These are phyloP conservation scores for Heliconius eleuchia DNA, from an alignment of 1,140 invertebrate genomes.

Conservation along the genomic window DNA sequence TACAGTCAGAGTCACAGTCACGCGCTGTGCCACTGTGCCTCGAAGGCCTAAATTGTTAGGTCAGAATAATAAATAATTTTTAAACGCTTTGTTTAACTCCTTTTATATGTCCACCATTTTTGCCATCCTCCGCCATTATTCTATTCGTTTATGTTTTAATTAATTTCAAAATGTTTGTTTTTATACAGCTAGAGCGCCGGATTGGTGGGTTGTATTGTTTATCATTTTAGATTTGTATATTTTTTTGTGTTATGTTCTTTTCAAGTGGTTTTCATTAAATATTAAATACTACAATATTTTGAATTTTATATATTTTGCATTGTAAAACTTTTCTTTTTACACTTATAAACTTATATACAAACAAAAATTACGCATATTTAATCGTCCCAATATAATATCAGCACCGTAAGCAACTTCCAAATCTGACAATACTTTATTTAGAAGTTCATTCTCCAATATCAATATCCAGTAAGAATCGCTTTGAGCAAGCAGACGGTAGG, in stretches of 20 bases:
- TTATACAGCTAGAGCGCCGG: no score
- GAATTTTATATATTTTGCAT: no score
- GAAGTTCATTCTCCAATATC: conserved; percentile 39
- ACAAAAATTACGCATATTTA: neutral
- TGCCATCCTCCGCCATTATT: neutral
- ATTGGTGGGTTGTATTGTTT: neutral
- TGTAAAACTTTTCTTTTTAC: neutral
- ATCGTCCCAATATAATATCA: neutral
- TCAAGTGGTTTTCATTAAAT: no score
- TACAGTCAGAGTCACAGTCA: no score
- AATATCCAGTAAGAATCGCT: conserved; percentile 46
- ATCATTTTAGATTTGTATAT: neutral
- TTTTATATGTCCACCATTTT: neutral
- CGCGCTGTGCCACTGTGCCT: no score
- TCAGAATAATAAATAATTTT: conserved; percentile 18
- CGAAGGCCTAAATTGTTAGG: neutral
- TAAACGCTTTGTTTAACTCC: neutral
- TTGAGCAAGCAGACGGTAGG: conserved; percentile 33
- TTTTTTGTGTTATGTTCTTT: neutral
- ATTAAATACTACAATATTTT: no score
- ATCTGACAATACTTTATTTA: conserved; percentile 24
- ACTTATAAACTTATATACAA: neutral
- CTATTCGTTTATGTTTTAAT: no score
- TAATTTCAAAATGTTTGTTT: no score
- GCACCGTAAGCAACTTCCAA: neutral